Percentiles rank a stretch among this genome's conserved stretches.
Conservation (phyloP, 2,797 vertebrate species). For the Sebastiscus tertius region DNA sequence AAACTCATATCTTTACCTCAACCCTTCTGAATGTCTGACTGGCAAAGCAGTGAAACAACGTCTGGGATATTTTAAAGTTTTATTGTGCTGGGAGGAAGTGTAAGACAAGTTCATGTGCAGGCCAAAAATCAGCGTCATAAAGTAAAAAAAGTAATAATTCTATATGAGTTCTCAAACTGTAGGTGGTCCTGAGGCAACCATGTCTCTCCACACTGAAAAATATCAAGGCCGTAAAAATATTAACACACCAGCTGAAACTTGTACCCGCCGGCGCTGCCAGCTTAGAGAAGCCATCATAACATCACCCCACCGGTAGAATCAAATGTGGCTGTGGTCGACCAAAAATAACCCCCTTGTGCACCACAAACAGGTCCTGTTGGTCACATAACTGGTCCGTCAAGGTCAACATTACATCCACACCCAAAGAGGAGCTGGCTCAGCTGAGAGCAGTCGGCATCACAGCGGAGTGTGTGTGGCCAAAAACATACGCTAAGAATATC, state of each 20-base stretch:
- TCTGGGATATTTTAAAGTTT: slow-evolving; percentile 38
- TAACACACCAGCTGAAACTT: slow-evolving; percentile 23
- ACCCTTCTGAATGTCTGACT: slow-evolving; percentile 22
- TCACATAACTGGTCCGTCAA: slow-evolving; percentile 28
- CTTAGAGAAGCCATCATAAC: slow-evolving; percentile 22
- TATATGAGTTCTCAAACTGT: slow-evolving; percentile 23
- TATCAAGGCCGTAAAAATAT: slow-evolving; percentile 39
- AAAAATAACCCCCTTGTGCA: slow-evolving; percentile 32
- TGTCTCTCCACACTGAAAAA: slow-evolving; percentile 23
- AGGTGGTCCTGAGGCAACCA: slow-evolving; percentile 51
- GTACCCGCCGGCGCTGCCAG: background rate
- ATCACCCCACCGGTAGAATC: slow-evolving; percentile 6
- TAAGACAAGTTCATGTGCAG: slow-evolving; percentile 14
- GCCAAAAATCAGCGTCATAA: slow-evolving; percentile 24
- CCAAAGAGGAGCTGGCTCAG: slow-evolving; percentile 33
- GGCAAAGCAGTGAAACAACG: slow-evolving; percentile 20
- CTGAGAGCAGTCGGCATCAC: slow-evolving; percentile 19
- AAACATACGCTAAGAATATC: slow-evolving; percentile 22
- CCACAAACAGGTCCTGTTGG: slow-evolving; percentile 28
- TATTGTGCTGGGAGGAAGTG: slow-evolving; percentile 13
- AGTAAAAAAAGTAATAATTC: slow-evolving; percentile 5
- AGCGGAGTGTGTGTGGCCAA: slow-evolving; percentile 24
- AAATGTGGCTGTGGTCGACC: slow-evolving; percentile 20
- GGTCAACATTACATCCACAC: slow-evolving; percentile 46
- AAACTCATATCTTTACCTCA: slow-evolving; percentile 17